Evolutionary conservation across 2,797 vertebrate genomes (phyloP).

Genomic region (Columba guinea): DNA sequence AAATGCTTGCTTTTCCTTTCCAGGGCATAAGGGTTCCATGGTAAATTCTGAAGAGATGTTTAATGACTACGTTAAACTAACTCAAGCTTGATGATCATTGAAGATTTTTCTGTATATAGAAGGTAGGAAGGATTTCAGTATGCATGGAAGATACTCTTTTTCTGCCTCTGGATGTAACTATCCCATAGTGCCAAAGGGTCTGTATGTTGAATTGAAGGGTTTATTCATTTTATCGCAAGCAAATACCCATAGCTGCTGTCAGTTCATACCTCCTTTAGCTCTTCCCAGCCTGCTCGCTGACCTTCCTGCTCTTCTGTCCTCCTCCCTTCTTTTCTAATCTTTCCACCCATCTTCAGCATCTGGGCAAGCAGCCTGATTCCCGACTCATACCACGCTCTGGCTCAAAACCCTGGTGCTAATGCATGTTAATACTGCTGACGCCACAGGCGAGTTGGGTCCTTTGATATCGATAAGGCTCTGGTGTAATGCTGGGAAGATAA

Average conservation of each 20-base stretch:
- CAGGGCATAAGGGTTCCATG: neutral
- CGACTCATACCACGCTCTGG: neutral
- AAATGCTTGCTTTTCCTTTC: neutral
- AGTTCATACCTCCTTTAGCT: neutral
- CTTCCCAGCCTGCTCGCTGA: neutral
- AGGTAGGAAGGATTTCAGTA: neutral
- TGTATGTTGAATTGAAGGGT: neutral
- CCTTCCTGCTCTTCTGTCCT: neutral
- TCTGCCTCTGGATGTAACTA: neutral
- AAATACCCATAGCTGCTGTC: neutral
- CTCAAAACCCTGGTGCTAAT: conserved; percentile 1
- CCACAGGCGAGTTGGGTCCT: neutral
- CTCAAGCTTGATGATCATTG: neutral
- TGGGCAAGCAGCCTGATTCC: neutral
- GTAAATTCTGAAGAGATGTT: neutral
- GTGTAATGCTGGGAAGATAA: neutral
- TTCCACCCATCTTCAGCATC: neutral
- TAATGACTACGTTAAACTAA: neutral
- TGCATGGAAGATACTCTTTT: neutral
- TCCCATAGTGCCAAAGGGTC: neutral
- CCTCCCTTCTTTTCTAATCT: neutral
- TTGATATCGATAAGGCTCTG: neutral
- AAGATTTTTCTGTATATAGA: neutral
- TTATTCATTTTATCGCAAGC: neutral
- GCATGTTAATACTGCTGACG: neutral